Evolutionary conservation across 1,140 invertebrate genomes (phyloP).

Genomic region (Schlechtendalia chinensis): DNA sequence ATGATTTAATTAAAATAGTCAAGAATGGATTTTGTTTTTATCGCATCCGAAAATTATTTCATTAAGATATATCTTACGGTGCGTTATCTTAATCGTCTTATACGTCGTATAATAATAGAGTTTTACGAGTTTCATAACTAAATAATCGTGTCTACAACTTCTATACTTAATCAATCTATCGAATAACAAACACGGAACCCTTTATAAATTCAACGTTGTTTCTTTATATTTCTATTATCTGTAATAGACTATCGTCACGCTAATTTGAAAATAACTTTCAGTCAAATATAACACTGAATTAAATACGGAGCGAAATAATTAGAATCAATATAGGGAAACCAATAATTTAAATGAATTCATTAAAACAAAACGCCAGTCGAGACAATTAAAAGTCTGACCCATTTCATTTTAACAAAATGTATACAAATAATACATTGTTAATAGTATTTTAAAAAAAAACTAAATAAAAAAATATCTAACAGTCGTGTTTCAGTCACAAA

Average conservation of each 20-base stretch:
- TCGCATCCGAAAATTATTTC: neutral
- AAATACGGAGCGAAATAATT: neutral
- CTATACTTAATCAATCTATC: neutral
- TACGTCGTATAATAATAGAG: conserved; percentile 5
- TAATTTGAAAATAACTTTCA: conserved; percentile 33
- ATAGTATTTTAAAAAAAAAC: too few species aligned
- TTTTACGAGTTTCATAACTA: neutral
- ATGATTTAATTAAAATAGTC: neutral
- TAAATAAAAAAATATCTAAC: too few species aligned
- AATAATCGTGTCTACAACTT: conserved; percentile 15
- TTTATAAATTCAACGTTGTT: neutral
- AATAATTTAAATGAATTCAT: neutral
- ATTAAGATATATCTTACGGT: neutral
- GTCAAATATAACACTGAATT: neutral
- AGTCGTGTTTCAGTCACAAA: neutral
- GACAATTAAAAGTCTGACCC: neutral
- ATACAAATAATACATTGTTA: neutral
- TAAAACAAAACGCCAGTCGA: neutral
- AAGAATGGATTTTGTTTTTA: neutral
- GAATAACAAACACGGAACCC: neutral
- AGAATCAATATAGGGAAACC: neutral
- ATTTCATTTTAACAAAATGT: neutral
- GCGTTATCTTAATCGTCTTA: neutral
- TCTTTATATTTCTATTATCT: conserved; percentile 1
- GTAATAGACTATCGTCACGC: conserved; percentile 27